Conservation (phyloP, 2,888 invertebrate species). For the Synergus umbraculus region DNA sequence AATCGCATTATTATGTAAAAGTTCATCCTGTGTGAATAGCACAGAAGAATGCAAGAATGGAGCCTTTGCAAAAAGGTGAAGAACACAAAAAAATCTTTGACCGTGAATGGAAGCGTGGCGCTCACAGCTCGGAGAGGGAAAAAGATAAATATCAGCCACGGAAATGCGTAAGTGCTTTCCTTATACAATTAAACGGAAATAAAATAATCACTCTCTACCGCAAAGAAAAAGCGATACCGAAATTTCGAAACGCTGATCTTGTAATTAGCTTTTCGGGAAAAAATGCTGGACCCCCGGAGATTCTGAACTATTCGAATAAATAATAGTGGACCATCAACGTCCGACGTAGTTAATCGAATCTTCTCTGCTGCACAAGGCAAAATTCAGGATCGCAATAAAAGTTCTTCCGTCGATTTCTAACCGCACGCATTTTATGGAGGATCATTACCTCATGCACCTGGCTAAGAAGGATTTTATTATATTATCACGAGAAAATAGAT, state of each 20-base stretch:
- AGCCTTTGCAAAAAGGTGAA: constrained; percentile 15
- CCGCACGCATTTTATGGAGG: constrained; percentile 34
- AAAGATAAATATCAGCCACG: constrained; percentile 59
- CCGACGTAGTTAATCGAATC: constrained; percentile 26
- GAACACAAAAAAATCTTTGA: constrained; percentile 42
- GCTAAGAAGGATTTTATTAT: constrained; percentile 27
- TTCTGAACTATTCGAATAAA: background rate
- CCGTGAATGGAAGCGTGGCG: constrained; percentile 52
- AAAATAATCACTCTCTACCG: background rate
- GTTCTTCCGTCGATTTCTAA: constrained; percentile 13
- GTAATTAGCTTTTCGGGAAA: background rate
- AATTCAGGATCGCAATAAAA: constrained; percentile 30
- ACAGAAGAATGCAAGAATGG: constrained; percentile 3
- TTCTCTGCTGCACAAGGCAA: background rate
- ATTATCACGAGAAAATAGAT: constrained; percentile 38
- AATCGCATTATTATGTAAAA: background rate
- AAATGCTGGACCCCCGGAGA: background rate
- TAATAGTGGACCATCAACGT: constrained; percentile 26
- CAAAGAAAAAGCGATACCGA: background rate
- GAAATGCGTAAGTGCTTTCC: constrained; percentile 66
- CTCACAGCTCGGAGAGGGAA: constrained; percentile 46
- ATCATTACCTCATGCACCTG: constrained; percentile 32
- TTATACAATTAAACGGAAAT: constrained; percentile 40
- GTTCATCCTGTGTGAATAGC: constrained; percentile 5
- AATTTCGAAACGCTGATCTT: no score